Evolutionary conservation across 2,888 invertebrate species (phyloP).

Genomic region (Synanthedon myopaeformis): DNA sequence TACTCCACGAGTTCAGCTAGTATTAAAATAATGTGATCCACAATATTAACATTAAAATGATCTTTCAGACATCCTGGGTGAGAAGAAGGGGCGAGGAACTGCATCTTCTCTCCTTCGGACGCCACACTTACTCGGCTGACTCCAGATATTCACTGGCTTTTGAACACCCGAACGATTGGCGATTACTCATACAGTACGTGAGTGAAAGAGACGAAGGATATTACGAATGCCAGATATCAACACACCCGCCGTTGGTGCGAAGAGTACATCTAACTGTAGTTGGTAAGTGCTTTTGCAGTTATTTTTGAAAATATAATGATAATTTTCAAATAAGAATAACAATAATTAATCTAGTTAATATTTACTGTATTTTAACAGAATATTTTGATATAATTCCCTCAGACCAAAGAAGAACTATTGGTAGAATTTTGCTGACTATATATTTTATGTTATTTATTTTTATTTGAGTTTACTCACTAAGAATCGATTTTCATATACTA

Average conservation of each 20-base stretch:
- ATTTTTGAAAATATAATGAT: neutral
- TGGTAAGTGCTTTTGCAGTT: conserved; percentile 61
- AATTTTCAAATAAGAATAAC: too few relatives aligned
- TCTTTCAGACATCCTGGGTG: conserved; percentile 75
- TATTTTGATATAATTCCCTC: too few relatives aligned
- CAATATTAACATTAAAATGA: neutral
- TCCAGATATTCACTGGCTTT: conserved; percentile 78
- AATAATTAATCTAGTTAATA: too few relatives aligned
- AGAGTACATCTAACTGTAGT: conserved; percentile 78
- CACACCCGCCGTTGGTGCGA: conserved; percentile 79
- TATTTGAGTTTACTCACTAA: too few relatives aligned
- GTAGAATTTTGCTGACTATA: too few relatives aligned
- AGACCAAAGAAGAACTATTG: too few relatives aligned
- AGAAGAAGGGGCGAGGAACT: conserved; percentile 75
- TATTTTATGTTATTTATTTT: too few relatives aligned
- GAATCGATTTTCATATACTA: too few relatives aligned
- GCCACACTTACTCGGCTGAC: conserved; percentile 73
- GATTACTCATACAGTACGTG: conserved; percentile 78
- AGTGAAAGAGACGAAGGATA: conserved; percentile 82
- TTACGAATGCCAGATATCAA: conserved; percentile 85
- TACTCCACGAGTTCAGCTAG: too few relatives aligned
- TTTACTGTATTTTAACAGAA: too few relatives aligned
- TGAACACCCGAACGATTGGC: conserved; percentile 82
- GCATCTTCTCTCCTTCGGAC: conserved; percentile 77
- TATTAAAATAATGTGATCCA: too few relatives aligned